Conservation (phyloP, 2,113 vertebrate genomes). For the Zosterops hypoxanthus region DNA sequence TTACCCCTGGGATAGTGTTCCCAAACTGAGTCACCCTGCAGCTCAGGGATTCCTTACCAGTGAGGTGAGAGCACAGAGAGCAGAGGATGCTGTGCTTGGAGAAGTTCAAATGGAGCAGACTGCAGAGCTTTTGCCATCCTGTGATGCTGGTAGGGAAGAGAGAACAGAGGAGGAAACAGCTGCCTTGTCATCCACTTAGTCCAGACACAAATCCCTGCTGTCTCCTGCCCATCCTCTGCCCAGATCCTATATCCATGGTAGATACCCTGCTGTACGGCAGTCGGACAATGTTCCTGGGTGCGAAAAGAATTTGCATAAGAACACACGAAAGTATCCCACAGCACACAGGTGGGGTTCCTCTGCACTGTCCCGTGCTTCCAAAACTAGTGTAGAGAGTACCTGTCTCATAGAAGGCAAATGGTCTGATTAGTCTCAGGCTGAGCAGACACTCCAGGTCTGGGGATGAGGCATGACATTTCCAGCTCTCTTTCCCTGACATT, state of each 20-base stretch:
- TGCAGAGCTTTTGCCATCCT: neutral
- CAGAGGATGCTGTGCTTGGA: neutral
- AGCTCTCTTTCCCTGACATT: neutral
- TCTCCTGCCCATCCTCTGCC: neutral
- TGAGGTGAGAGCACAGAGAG: neutral
- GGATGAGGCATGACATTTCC: neutral
- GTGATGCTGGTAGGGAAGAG: neutral
- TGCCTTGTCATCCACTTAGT: neutral
- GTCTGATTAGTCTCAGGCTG: neutral
- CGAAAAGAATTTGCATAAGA: neutral
- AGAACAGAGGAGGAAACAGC: neutral
- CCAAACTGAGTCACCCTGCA: neutral
- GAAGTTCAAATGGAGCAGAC: neutral
- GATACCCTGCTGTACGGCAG: neutral
- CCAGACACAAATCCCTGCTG: neutral
- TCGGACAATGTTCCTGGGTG: accelerated
- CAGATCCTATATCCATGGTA: neutral
- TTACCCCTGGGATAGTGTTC: neutral
- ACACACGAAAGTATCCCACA: neutral
- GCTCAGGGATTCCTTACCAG: neutral
- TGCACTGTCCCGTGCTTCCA: neutral
- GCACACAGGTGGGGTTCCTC: neutral
- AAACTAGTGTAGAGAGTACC: neutral
- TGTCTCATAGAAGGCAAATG: neutral
- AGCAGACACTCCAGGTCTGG: neutral